Evolutionary conservation across 2,888 invertebrate genomes (phyloP), one percentile per base, ranked within the genome.

Genomic region (Apeira syringaria): DNA sequence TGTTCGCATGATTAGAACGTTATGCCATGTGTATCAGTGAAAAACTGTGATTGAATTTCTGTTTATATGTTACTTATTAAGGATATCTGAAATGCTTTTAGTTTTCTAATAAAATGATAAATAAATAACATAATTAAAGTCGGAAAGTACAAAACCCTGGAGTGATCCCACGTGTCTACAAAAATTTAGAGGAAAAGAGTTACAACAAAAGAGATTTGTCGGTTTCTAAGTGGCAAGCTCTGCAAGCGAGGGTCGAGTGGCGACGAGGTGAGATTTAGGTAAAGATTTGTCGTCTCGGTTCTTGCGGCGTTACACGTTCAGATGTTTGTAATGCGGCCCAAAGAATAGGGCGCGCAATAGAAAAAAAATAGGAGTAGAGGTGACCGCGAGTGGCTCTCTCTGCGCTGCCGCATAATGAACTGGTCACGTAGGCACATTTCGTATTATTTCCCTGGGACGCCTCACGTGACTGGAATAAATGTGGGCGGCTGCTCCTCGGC

Each of bases 401-500:
- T 77, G 74, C 75, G 77, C 65, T 73, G 79, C 81, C 81, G 81
- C 86, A 86, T 83, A 88, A 86, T 85, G 88, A 87, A 83, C 87
- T 75, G 83, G 88, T 89, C 90, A 90, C 90, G 90, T 90, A 86
- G 80, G 75, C 83, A 82, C 88, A 90, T 90, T 90, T 87, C 89
- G 87, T 88, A 89, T 90, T 90, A 90, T 90, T 89, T 89, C 85
- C 84, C 81, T 81, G 80, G 87, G 88, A 85, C 85, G 80, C 73
- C 72, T 80, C 86, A 77, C 88, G 89, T 87, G 88, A 88, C 89
- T 73, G 70, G 88, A 88, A 88, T 88, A 87, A 87, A 81, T 74
- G 71, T 69, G 68, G 65, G 68, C 66, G 72, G 68, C 58, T 61
- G 68, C 35, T 32, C 29, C 51, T 42, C 59, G 53, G 68, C 72